These are phyloP conservation scores for Orchestes rusci DNA, from an alignment of 2,888 invertebrate species.

Conservation along the genomic window DNA sequence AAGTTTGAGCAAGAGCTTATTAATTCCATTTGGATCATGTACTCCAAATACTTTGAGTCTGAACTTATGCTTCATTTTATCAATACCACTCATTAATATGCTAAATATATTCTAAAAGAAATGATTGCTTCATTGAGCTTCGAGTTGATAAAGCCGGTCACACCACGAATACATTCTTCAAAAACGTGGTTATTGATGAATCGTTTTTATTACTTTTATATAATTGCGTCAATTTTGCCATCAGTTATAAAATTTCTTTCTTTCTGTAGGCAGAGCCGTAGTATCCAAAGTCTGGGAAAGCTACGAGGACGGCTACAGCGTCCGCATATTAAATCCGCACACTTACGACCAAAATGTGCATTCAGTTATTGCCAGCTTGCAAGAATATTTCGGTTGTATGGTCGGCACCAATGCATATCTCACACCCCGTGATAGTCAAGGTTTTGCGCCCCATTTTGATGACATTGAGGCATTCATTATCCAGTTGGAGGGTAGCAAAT, in stretches of 20 bases:
- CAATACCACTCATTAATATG: too few species aligned
- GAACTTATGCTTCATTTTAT: too few species aligned
- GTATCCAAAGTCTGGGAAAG: conserved; percentile 84
- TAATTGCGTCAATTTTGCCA: background rate
- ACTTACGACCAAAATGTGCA: conserved; percentile 66
- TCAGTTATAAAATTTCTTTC: background rate
- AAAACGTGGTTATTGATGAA: too few species aligned
- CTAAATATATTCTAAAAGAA: too few species aligned
- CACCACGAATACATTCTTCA: too few species aligned
- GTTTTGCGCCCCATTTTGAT: conserved; percentile 98
- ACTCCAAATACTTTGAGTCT: too few species aligned
- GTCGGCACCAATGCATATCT: conserved; percentile 94
- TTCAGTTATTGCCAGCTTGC: conserved; percentile 66
- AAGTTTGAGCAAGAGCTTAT: too few species aligned
- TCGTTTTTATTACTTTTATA: too few species aligned
- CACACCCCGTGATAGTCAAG: conserved; percentile 93
- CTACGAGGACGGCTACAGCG: conserved; percentile 82
- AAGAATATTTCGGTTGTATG: conserved; percentile 89
- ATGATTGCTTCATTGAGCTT: too few species aligned
- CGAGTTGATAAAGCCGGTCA: too few species aligned
- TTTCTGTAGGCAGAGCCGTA: conserved; percentile 57
- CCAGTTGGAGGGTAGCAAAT: conserved; percentile 92
- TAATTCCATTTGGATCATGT: too few species aligned
- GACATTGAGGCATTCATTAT: conserved; percentile 98
- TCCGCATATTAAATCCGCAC: conserved; percentile 85